phyloP scores from a whole-genome alignment of 2,797 vertebrate genomes.

The Lutjanus argentimaculatus region DNA sequence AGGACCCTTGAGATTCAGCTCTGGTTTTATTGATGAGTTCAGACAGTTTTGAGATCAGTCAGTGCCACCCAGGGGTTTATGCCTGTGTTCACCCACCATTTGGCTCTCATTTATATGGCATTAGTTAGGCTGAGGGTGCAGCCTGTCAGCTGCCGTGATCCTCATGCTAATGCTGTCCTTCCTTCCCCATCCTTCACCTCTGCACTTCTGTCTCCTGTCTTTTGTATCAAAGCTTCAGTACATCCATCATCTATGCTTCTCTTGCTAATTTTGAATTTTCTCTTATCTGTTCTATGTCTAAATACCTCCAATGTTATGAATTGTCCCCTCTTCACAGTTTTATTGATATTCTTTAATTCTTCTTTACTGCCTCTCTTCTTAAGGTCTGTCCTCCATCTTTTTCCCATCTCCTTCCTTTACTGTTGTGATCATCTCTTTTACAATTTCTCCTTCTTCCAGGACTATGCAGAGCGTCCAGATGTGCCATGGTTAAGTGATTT shows the following conservation, averaged over 20 bases:
- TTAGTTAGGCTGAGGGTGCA: constrained; percentile 30
- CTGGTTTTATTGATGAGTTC: constrained; percentile 32
- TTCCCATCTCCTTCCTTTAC: not conserved
- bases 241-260: constrained; percentile 38
- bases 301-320: not conserved
- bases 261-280: constrained; percentile 1
- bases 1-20: constrained; percentile 30
- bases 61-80: constrained; percentile 12
- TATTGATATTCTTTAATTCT: constrained; percentile 9
- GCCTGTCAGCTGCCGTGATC: constrained; percentile 14
- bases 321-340: not conserved
- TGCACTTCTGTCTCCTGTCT: constrained; percentile 14
- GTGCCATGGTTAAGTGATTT: constrained; percentile 83
- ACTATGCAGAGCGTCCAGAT: constrained; percentile 79
- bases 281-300: not conserved
- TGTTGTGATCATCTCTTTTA: constrained; percentile 16
- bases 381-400: constrained; percentile 1
- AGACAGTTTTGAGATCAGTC: constrained; percentile 35
- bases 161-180: constrained; percentile 38
- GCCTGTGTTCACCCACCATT: constrained; percentile 28
- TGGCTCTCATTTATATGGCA: constrained; percentile 49
- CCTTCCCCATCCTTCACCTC: constrained; percentile 21
- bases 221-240: constrained; percentile 6
- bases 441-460: constrained; percentile 62
- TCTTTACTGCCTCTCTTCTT: not conserved